Conservation (phyloP, 2,888 invertebrate genomes). For the Pachymerium ferrugineum region DNA sequence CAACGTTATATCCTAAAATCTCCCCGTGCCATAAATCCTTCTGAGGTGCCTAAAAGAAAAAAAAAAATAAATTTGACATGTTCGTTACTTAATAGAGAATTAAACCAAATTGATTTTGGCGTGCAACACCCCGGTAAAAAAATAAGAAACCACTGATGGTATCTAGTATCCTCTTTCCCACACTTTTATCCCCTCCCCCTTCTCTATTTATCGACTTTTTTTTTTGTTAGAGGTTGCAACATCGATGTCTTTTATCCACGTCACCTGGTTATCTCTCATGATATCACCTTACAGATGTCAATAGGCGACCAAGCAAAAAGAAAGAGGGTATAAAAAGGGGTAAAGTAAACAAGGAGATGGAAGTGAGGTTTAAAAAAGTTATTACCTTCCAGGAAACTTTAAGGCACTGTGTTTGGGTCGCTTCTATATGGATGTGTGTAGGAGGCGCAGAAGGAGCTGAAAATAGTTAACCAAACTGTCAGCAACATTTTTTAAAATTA, state of each 20-base stretch:
- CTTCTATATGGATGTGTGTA: background rate
- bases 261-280: constrained; percentile 1
- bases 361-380: too few species aligned
- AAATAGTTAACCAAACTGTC: background rate
- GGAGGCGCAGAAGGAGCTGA: constrained; percentile 20
- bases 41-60: constrained; percentile 29
- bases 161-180: too few species aligned
- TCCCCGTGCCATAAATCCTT: constrained; percentile 34
- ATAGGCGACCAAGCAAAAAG: background rate
- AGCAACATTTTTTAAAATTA: background rate
- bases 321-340: too few species aligned
- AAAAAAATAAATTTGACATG: too few species aligned
- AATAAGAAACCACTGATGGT: too few species aligned
- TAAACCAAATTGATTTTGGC: background rate
- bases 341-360: too few species aligned
- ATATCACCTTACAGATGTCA: constrained; percentile 1
- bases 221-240: background rate
- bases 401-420: constrained; percentile 3
- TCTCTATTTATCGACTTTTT: background rate
- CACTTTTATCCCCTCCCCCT: too few species aligned
- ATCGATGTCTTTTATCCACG: background rate
- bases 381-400: constrained; percentile 25
- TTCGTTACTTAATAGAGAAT: background rate
- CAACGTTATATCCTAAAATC: constrained; percentile 35
- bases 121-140: too few species aligned